Evolutionary conservation across 2,797 vertebrate genomes (phyloP).

Genomic region (Geotrypetes seraphini): DNA sequence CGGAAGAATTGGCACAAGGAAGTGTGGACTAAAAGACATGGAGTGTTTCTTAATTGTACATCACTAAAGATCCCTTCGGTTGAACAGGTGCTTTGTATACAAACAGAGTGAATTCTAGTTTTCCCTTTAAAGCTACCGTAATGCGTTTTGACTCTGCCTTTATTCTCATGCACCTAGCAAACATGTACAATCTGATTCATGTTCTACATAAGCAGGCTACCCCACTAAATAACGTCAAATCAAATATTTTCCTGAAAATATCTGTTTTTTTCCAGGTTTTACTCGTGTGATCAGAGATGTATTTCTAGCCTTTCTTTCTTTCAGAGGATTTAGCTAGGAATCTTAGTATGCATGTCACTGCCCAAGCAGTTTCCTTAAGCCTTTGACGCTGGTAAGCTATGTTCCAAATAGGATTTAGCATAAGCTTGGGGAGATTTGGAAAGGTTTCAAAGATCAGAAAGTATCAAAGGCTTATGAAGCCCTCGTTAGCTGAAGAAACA

Average conservation of each 20-base stretch:
- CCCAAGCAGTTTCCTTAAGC: slow-evolving; percentile 53
- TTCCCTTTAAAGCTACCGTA: too few species aligned
- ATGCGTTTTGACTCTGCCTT: not conserved
- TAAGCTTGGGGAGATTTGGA: slow-evolving; percentile 80
- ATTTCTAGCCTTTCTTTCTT: slow-evolving; percentile 56
- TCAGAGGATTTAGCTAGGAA: slow-evolving; percentile 14
- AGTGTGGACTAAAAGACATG: not conserved
- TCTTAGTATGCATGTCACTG: slow-evolving; percentile 68
- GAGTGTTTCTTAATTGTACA: slow-evolving; percentile 6
- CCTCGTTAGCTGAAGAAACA: slow-evolving; percentile 78
- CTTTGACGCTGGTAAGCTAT: slow-evolving; percentile 69
- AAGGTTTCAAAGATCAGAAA: slow-evolving; percentile 86
- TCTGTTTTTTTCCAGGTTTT: slow-evolving; percentile 51
- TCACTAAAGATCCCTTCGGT: not conserved
- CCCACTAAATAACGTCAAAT: slow-evolving; percentile 5
- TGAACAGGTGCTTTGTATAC: slow-evolving; percentile 2
- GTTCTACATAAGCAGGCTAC: not conserved
- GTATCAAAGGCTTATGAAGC: slow-evolving; percentile 89
- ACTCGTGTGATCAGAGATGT: slow-evolving; percentile 55
- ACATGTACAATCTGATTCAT: not conserved
- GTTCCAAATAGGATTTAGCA: slow-evolving; percentile 89
- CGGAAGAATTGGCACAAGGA: slow-evolving; percentile 10
- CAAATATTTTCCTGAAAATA: slow-evolving; percentile 13
- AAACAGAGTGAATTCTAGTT: not conserved
- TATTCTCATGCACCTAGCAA: too few species aligned